Conservation (phyloP, 2,113 vertebrate species). For the Callopanchax toddi region DNA sequence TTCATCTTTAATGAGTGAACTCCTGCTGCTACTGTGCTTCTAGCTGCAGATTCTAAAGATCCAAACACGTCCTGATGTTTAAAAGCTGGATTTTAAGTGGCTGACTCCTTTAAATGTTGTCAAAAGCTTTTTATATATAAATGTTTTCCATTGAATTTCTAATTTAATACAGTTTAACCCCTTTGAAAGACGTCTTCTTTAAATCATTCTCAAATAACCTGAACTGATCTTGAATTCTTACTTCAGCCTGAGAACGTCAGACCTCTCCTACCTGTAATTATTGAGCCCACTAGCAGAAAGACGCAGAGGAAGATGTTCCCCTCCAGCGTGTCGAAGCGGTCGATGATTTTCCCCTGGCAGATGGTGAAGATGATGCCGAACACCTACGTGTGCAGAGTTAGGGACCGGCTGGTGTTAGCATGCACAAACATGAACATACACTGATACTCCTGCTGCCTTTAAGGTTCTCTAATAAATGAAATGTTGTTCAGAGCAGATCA, state of each 20-base stretch:
- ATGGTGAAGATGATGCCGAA: conserved; percentile 97
- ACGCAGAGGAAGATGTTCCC: conserved; percentile 94
- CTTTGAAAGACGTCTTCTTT: no score
- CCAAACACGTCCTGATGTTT: not conserved
- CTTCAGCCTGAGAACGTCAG: not conserved
- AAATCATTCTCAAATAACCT: no score
- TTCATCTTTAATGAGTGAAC: not conserved
- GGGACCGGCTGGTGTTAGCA: not conserved
- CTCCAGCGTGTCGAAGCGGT: conserved; percentile 78
- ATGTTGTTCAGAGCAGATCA: no score
- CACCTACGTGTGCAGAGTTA: conserved; percentile 77
- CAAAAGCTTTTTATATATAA: no score
- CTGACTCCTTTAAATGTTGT: no score
- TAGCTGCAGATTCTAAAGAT: not conserved
- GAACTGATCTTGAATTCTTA: no score
- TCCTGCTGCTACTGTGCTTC: not conserved
- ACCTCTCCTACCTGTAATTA: conserved; percentile 85
- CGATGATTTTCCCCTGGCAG: conserved; percentile 89
- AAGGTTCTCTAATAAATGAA: no score
- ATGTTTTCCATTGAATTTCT: not conserved
- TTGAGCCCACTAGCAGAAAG: conserved; percentile 86
- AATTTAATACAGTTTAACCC: not conserved
- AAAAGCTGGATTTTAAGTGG: not conserved
- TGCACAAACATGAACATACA: not conserved
- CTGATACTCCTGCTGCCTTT: no score